Percentiles rank a stretch among this genome's conserved stretches.
Conservation (phyloP, 1,140 invertebrate genomes). For the Trichonephila clavata region DNA sequence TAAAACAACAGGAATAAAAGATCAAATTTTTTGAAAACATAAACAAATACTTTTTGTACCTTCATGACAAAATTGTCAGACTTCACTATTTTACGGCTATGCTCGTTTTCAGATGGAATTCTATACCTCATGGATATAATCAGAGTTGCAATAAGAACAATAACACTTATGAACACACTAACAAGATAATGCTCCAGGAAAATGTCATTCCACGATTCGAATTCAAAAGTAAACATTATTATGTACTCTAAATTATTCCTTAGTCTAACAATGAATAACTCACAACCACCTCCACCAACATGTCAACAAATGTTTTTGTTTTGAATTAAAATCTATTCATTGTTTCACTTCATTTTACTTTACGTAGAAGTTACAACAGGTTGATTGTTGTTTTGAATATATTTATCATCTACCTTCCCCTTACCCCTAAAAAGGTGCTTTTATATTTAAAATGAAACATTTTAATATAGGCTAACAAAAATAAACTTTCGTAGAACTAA, state of each 20-base stretch:
- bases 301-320: conserved; percentile 12
- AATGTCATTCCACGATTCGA: conserved; percentile 30
- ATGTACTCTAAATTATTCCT: neutral
- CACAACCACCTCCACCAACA: neutral
- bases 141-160: conserved; percentile 28
- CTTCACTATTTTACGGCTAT: neutral
- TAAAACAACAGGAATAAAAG: too few species aligned
- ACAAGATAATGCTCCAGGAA: conserved; percentile 42
- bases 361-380: neutral
- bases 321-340: neutral
- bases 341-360: neutral
- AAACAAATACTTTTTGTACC: too few species aligned
- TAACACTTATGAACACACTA: conserved; percentile 42
- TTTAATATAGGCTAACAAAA: too few species aligned
- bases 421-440: too few species aligned
- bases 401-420: too few species aligned
- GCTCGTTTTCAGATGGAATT: too few species aligned
- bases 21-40: too few species aligned
- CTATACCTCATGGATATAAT: conserved; percentile 48
- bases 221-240: conserved; percentile 29
- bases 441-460: too few species aligned
- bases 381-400: too few species aligned
- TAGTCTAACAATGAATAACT: too few species aligned
- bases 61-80: neutral
- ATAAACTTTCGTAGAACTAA: too few species aligned